Evolutionary conservation across 35 echinoderm and acorn worm species (phyloP), one percentile per base, ranked within the genome.

Genomic region (Diadema setosum): DNA sequence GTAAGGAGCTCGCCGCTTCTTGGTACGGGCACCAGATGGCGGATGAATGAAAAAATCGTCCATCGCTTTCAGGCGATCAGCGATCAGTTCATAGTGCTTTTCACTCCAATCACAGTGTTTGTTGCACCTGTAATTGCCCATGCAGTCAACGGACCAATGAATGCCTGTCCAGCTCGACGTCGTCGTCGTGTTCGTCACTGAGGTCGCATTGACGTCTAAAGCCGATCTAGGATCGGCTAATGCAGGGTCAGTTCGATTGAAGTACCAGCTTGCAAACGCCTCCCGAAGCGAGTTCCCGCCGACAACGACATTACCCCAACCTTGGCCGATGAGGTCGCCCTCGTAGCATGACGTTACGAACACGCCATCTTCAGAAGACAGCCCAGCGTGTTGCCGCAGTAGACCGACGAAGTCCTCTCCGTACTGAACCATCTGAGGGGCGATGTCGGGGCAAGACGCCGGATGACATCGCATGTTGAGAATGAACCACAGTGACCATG

Each of bases 381-480:
- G 64, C 27, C 36, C 17, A 16, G 69, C 85, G 3, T 37, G 36
- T 11, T 87, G 35, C 16, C 70, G 44, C 42, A 74, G 44, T 23
- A 42, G 41, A 27, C 42, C 17, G 85, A 87, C 44, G 17, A 83
- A 50, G 35, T 44, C 73, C 35, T 42, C 32, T 20, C 69, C 42
- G 34, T 57, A 70, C n/a, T 36, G 50, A 12, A 29, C 52, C 25
- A 82, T 70, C 15, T 55, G 48, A 11, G 73, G 73, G 15, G 21
- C 4, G 5, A 59, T 37, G 15, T 89, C 70, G 4, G 75, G 75
- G 40, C 87, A 89, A 18, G 52, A 17, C 26, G 35, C 21, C 3
- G 87, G 87, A n/a, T 89, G 48, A 40, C 87, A 89, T 23, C 87
- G 74, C 23, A 89, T 40, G 48, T 82, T 76, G n/a, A 89, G 50